Evolutionary conservation across 2,888 invertebrate genomes (phyloP).

Genomic region (Epirrita christyi): DNA sequence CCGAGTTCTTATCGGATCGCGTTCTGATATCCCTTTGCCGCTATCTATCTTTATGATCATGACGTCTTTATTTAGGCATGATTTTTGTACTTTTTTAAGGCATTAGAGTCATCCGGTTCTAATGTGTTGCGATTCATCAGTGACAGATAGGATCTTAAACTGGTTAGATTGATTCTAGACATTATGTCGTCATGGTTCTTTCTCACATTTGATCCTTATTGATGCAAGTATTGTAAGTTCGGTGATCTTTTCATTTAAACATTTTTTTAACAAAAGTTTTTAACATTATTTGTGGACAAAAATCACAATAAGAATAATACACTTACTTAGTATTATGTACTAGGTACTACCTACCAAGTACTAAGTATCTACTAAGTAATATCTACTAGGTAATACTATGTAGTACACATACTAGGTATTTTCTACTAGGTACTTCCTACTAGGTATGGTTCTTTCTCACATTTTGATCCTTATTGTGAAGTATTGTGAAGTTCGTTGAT

Average conservation of each 20-base stretch:
- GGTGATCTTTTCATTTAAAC: not conserved
- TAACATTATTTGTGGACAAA: no score
- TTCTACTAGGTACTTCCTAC: no score
- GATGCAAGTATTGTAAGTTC: not conserved
- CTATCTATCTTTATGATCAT: conserved; percentile 76
- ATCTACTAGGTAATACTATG: no score
- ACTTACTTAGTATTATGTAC: no score
- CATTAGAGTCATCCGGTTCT: conserved; percentile 57
- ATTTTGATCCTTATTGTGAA: not conserved
- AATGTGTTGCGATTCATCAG: conserved; percentile 59
- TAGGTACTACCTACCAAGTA: no score
- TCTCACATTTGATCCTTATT: not conserved
- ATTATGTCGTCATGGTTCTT: conserved; percentile 14
- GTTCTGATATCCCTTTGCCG: conserved; percentile 64
- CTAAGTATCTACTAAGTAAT: no score
- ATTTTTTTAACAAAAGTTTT: no score
- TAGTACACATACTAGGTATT: no score
- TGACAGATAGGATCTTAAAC: conserved; percentile 42
- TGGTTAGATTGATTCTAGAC: conserved; percentile 31
- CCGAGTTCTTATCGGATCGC: conserved; percentile 38
- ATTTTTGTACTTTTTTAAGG: conserved; percentile 48
- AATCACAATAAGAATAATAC: no score
- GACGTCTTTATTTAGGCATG: conserved; percentile 72
- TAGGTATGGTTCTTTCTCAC: conserved; percentile 8
- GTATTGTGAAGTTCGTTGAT: not conserved